A percentile compares a stretch with the other conserved stretches of the same genome.
Conservation (phyloP, 2,113 vertebrate species). For the Noctilio leporinus region DNA sequence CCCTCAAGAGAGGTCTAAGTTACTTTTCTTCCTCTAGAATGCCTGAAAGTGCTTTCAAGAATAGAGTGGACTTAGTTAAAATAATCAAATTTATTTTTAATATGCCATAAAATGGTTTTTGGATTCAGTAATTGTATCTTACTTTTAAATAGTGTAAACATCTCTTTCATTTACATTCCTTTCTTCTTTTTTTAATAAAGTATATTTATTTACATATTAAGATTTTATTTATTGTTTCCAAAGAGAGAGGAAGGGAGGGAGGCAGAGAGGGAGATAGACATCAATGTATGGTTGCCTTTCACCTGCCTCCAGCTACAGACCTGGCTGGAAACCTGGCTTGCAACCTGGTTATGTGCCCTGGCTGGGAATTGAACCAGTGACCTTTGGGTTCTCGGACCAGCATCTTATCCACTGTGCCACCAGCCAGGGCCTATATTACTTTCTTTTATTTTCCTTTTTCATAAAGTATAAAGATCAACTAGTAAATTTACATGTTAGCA, state of each 20-base stretch:
- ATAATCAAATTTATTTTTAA: slow-evolving; percentile 25
- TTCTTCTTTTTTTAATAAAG: background rate
- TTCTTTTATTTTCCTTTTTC: background rate
- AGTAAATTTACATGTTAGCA: background rate
- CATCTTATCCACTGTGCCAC: no score
- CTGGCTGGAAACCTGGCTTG: no score
- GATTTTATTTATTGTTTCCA: no score
- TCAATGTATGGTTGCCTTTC: no score
- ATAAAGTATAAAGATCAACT: background rate
- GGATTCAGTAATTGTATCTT: background rate
- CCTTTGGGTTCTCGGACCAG: no score
- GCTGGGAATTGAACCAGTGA: no score
- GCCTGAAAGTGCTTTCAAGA: slow-evolving; percentile 5
- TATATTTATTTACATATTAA: no score
- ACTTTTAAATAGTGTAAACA: background rate
- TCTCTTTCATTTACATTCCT: background rate
- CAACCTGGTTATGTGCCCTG: no score
- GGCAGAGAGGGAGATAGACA: no score
- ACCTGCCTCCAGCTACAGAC: no score
- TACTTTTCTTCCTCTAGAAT: background rate
- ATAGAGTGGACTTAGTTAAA: slow-evolving; percentile 23
- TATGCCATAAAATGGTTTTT: background rate
- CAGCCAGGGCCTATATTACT: no score
- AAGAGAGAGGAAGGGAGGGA: no score
- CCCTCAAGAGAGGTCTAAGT: background rate